Evolutionary conservation across 2,888 invertebrate species (phyloP).

Genomic region (Tortricodes alternella): DNA sequence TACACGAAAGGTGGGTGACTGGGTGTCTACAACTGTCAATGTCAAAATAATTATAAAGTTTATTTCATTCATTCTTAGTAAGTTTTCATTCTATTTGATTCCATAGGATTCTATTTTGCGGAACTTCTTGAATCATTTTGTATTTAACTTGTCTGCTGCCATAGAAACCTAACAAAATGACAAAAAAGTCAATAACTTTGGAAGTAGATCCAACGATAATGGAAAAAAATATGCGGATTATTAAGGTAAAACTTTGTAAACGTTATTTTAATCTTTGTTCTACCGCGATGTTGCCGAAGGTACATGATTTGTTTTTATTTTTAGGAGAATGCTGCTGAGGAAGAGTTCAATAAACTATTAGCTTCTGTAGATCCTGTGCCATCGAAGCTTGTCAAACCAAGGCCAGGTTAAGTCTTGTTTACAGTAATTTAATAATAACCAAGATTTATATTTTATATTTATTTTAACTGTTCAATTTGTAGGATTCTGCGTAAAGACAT

Average conservation of each 20-base stretch:
- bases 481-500: constrained; percentile 92
- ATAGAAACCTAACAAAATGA: constrained; percentile 61
- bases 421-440: not conserved
- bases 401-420: constrained; percentile 79
- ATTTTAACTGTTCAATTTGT: constrained; percentile 35
- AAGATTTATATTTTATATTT: no score
- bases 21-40: no score
- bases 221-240: constrained; percentile 80
- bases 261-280: not conserved
- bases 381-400: constrained; percentile 85
- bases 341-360: constrained; percentile 84
- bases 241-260: constrained; percentile 53
- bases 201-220: constrained; percentile 84
- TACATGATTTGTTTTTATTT: constrained; percentile 25
- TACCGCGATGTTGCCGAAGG: no score
- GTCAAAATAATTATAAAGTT: no score
- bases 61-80: no score
- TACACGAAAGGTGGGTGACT: no score
- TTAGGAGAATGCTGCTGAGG: constrained; percentile 81
- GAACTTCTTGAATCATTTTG: not conserved
- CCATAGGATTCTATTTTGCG: not conserved
- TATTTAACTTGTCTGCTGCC: constrained; percentile 31
- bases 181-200: constrained; percentile 77
- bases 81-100: no score
- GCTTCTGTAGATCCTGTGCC: constrained; percentile 74